Percentiles rank a stretch among this genome's conserved stretches.
Conservation (phyloP, 2,797 vertebrate genomes). For the Acanthurus lineatus region DNA sequence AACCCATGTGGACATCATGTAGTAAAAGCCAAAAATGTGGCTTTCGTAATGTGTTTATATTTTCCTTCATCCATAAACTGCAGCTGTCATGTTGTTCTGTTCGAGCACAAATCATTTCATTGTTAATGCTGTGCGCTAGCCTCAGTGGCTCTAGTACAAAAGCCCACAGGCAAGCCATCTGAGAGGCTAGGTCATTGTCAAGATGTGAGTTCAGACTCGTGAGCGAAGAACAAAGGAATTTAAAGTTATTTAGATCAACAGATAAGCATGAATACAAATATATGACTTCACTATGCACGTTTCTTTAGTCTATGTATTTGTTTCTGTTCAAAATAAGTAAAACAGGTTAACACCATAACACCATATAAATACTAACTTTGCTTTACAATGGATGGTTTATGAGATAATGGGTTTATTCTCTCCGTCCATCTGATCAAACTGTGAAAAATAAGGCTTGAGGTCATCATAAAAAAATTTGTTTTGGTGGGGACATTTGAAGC, state of each 20-base stretch:
- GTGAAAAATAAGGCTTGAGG: not conserved
- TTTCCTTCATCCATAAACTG: constrained; percentile 56
- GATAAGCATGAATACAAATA: constrained; percentile 69
- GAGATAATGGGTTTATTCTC: not conserved
- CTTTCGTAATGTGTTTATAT: constrained; percentile 69
- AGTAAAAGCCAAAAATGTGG: constrained; percentile 52
- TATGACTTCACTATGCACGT: constrained; percentile 61
- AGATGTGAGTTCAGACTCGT: constrained; percentile 62
- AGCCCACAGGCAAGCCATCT: constrained; percentile 58
- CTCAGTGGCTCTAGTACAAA: constrained; percentile 50
- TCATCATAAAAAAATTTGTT: not conserved
- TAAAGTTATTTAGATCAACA: constrained; percentile 68
- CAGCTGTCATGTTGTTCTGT: constrained; percentile 59
- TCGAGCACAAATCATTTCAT: constrained; percentile 58
- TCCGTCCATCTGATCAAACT: constrained; percentile 17
- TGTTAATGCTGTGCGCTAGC: constrained; percentile 40
- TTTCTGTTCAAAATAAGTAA: constrained; percentile 4
- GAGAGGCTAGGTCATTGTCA: constrained; percentile 62
- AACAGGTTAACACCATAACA: not conserved
- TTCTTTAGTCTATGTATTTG: constrained; percentile 7
- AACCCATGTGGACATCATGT: constrained; percentile 53
- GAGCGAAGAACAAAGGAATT: constrained; percentile 77
- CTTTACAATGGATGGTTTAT: constrained; percentile 16
- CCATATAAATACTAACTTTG: constrained; percentile 11
- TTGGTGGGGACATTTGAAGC: not conserved